Percentiles rank a stretch among this genome's conserved stretches.
These are phyloP conservation scores for Babylonia areolata DNA, from an alignment of 1,140 invertebrate genomes.

Conservation along the genomic window DNA sequence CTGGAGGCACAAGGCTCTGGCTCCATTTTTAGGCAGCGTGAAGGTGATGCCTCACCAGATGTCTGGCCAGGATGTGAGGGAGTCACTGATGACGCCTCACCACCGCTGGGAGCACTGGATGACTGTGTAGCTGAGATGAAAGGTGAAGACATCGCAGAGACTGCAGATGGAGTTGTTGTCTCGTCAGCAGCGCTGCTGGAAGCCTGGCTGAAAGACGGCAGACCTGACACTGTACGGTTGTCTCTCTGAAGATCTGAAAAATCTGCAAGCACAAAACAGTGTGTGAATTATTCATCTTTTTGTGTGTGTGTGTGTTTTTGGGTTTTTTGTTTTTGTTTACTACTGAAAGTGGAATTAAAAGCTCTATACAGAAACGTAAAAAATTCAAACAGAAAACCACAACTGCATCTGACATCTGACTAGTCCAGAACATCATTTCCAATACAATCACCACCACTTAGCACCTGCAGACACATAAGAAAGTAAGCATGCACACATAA, in stretches of 20 bases:
- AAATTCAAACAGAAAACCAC: too few relatives aligned
- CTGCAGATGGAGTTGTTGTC: not conserved
- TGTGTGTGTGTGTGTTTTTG: too few relatives aligned
- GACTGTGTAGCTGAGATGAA: not conserved
- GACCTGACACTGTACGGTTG: not conserved
- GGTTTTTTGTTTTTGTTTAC: too few relatives aligned
- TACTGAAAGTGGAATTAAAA: too few relatives aligned
- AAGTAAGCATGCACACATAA: too few relatives aligned
- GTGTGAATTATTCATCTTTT: too few relatives aligned
- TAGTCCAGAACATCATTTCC: too few relatives aligned
- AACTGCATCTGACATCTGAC: too few relatives aligned
- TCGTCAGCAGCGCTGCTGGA: not conserved
- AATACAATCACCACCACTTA: too few relatives aligned
- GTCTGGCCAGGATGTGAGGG: not conserved
- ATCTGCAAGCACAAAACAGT: slow-evolving; percentile 18
- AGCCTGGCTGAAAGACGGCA: not conserved
- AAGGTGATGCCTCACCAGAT: not conserved
- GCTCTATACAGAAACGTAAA: too few relatives aligned
- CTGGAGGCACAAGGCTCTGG: not conserved
- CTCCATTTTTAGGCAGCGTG: not conserved
- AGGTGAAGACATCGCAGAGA: not conserved
- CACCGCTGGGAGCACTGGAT: not conserved
- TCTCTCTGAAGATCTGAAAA: slow-evolving; percentile 28
- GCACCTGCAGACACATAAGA: too few relatives aligned
- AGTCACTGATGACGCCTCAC: not conserved